Conservation (phyloP, 1,140 invertebrate genomes). For the Vanessa atalanta region DNA sequence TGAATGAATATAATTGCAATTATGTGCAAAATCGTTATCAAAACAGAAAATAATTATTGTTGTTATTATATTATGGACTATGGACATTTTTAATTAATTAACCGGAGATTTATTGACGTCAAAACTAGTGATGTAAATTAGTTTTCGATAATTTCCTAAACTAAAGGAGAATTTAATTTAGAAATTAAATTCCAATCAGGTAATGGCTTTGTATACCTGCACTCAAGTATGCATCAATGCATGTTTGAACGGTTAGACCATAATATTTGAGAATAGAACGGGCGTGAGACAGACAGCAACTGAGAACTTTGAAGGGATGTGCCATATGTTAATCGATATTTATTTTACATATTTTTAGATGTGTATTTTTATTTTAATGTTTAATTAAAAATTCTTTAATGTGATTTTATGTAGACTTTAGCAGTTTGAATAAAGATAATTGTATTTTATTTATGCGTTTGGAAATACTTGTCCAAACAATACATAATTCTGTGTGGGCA, state of each 20-base stretch:
- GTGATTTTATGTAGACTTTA: too few relatives aligned
- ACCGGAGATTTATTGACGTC: too few relatives aligned
- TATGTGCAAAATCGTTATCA: too few relatives aligned
- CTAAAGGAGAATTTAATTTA: not conserved
- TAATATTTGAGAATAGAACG: constrained; percentile 48
- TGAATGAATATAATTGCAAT: too few relatives aligned
- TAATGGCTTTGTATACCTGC: constrained; percentile 6
- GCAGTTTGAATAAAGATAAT: too few relatives aligned
- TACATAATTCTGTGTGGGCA: too few relatives aligned
- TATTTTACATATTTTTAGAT: not conserved
- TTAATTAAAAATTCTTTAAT: too few relatives aligned
- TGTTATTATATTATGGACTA: too few relatives aligned
- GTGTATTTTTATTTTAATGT: not conserved
- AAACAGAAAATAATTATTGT: too few relatives aligned
- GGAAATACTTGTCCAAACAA: too few relatives aligned
- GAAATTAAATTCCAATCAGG: constrained; percentile 3
- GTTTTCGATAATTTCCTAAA: not conserved
- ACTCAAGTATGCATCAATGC: constrained; percentile 21
- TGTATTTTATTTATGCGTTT: too few relatives aligned
- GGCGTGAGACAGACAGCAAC: constrained; percentile 39
- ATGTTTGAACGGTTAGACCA: constrained; percentile 43
- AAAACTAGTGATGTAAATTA: not conserved
- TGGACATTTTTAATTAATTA: too few relatives aligned
- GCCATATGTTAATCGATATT: not conserved
- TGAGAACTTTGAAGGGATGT: constrained; percentile 37